phyloP scores from a whole-genome alignment of 2,113 vertebrate species.

The Capreolus pygargus region DNA sequence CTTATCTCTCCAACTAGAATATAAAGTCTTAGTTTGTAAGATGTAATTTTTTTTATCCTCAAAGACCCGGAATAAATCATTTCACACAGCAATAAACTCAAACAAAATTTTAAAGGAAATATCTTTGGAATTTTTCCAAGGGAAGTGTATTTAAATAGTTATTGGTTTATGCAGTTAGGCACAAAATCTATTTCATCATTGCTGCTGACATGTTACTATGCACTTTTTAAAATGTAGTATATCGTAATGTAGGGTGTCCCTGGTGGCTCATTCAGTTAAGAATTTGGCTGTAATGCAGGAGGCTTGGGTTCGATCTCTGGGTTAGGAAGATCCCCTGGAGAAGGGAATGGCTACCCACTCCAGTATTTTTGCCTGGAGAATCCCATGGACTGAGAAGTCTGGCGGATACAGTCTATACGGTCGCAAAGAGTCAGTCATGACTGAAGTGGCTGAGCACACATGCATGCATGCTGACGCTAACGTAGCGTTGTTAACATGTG shows the following conservation, averaged over 20 bases:
- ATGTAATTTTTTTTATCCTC: background rate
- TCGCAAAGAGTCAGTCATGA: accelerated
- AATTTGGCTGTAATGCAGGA: background rate
- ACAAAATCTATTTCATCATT: background rate
- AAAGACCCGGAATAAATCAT: background rate
- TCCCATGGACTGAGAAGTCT: background rate
- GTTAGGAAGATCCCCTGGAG: background rate
- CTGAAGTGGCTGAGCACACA: background rate
- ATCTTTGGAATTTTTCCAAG: background rate
- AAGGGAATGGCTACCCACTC: background rate
- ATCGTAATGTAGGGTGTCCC: background rate
- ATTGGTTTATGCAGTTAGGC: background rate
- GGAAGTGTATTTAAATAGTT: background rate
- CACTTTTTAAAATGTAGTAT: background rate
- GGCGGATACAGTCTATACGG: background rate
- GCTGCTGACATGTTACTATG: background rate
- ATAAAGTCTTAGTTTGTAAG: background rate
- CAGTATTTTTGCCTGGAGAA: background rate
- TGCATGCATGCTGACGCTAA: background rate
- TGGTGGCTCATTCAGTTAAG: background rate
- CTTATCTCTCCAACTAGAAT: background rate
- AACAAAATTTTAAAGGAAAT: background rate
- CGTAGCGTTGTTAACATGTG: background rate
- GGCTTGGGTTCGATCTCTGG: background rate
- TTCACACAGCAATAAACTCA: background rate